Evolutionary conservation across 1,140 invertebrate species (phyloP).

Genomic region (Sminthurides bifidus): DNA sequence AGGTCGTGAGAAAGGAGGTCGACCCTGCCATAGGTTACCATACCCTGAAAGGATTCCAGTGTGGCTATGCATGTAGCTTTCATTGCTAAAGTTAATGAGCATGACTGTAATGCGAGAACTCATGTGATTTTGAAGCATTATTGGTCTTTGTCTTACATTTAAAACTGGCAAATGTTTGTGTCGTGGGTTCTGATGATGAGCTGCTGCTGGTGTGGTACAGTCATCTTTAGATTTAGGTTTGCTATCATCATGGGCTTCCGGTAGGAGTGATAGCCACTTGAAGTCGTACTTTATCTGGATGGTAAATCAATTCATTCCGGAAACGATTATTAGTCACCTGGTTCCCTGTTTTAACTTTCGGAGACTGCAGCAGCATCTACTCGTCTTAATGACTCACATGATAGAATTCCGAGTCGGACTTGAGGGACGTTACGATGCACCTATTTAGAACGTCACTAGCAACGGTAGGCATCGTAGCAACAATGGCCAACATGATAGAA

Average conservation of each 20-base stretch:
- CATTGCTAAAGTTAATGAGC: too few species aligned
- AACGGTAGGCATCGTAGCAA: conserved; percentile 62
- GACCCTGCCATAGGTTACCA: conserved; percentile 65
- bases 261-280: conserved; percentile 47
- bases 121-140: too few species aligned
- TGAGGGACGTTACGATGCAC: conserved; percentile 65
- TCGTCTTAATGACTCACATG: conserved; percentile 54
- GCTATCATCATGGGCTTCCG: conserved; percentile 47
- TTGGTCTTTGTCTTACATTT: conserved; percentile 29
- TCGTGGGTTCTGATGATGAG: conserved; percentile 13
- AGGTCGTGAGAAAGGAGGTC: conserved; percentile 66
- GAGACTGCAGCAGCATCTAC: too few species aligned
- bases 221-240: conserved; percentile 44
- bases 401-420: conserved; percentile 66
- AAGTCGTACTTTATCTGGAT: conserved; percentile 57
- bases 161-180: conserved; percentile 29
- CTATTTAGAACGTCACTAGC: conserved; percentile 66
- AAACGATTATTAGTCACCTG: too few species aligned
- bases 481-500: conserved; percentile 60
- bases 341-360: too few species aligned
- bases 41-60: conserved; percentile 46
- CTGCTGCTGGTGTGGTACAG: conserved; percentile 3
- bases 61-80: neutral
- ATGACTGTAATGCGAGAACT: too few species aligned
- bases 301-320: neutral